Conservation (phyloP, 2,113 vertebrate genomes). For the Tyrannus savana region DNA sequence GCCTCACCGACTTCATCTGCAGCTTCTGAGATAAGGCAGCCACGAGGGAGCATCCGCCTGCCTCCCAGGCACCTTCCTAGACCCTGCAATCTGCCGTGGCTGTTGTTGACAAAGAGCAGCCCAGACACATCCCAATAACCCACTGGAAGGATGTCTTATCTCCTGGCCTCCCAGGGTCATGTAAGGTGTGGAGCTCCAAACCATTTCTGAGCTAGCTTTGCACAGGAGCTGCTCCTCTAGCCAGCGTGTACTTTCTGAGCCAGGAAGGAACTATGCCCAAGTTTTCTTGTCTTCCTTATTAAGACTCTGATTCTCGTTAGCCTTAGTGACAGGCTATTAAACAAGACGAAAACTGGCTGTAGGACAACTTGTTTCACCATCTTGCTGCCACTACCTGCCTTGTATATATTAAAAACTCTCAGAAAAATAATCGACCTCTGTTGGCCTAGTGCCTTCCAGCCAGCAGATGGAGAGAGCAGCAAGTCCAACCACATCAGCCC, state of each 20-base stretch:
- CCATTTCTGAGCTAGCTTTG: background rate
- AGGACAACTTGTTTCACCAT: background rate
- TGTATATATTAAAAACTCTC: background rate
- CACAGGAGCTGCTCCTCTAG: background rate
- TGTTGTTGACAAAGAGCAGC: background rate
- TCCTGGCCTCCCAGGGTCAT: background rate
- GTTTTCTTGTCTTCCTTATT: background rate
- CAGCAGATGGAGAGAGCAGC: slow-evolving; percentile 29
- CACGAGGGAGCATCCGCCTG: background rate
- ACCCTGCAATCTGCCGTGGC: background rate
- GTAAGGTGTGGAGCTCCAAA: background rate
- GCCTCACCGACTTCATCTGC: background rate
- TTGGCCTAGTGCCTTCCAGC: background rate
- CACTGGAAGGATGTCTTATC: background rate
- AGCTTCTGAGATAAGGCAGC: slow-evolving; percentile 29
- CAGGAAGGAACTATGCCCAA: background rate
- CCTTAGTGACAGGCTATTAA: background rate
- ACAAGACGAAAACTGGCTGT: background rate
- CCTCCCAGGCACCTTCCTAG: background rate
- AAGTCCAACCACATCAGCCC: background rate
- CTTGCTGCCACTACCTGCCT: background rate
- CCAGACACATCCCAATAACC: background rate
- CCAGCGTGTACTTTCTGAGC: background rate
- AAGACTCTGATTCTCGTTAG: background rate
- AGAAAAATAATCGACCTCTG: background rate